phyloP scores from a whole-genome alignment of 1,140 invertebrate genomes.

The Druon quercuslanigerum region DNA sequence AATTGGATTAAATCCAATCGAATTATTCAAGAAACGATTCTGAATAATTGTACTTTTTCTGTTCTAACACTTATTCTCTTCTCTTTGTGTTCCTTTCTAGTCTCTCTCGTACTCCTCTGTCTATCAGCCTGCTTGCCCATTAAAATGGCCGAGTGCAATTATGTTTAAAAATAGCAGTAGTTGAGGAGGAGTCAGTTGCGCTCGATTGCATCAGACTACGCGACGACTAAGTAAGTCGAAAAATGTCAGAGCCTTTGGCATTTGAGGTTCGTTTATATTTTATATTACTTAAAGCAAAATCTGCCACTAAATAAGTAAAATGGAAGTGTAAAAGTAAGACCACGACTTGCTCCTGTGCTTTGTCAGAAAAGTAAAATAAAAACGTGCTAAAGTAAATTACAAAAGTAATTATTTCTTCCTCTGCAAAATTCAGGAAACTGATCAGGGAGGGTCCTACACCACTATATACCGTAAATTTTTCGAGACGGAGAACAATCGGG shows the following conservation, averaged over 20 bases:
- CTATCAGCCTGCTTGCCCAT: conserved; percentile 66
- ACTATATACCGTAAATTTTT: no score
- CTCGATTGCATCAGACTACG: conserved; percentile 72
- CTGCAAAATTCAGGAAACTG: no score
- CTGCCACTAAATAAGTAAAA: no score
- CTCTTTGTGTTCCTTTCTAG: conserved; percentile 28
- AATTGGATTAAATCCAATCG: conserved; percentile 18
- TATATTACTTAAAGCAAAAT: not conserved
- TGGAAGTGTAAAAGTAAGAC: no score
- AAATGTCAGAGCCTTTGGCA: conserved; percentile 43
- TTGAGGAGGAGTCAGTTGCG: conserved; percentile 63
- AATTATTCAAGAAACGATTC: not conserved
- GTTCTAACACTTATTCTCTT: conserved; percentile 23
- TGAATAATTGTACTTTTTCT: conserved; percentile 3
- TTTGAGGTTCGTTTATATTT: not conserved
- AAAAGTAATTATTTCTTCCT: no score
- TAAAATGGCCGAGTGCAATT: conserved; percentile 71
- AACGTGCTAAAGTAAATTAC: no score
- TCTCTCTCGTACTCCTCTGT: conserved; percentile 43
- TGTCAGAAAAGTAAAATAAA: no score
- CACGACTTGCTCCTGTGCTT: no score
- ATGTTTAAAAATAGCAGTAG: conserved; percentile 73
- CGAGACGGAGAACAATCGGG: no score
- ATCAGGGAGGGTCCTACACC: no score
- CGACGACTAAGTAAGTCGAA: conserved; percentile 47